Evolutionary conservation across 2,888 invertebrate genomes (phyloP).

Genomic region (Spialia ferax): DNA sequence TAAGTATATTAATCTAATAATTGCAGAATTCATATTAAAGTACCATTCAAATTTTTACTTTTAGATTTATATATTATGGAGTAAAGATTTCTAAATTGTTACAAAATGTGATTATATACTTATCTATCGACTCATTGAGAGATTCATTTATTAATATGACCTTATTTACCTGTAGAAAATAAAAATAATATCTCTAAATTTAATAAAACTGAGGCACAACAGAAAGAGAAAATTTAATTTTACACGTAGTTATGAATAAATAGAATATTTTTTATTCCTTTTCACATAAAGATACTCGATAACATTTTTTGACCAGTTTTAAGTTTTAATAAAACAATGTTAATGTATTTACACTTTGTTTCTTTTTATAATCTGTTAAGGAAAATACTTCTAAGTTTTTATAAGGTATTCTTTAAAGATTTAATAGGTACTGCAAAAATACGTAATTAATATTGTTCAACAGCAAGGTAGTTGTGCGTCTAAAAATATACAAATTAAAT

Average conservation of each 20-base stretch:
- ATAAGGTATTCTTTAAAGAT: no score
- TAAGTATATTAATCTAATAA: slow-evolving; percentile 20
- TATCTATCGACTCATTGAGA: slow-evolving; percentile 11
- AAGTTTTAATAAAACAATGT: no score
- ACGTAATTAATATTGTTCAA: background rate
- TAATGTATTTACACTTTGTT: background rate
- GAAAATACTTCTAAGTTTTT: no score
- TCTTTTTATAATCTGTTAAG: no score
- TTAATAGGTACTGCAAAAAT: background rate
- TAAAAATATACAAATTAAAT: background rate
- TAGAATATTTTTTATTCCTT: background rate
- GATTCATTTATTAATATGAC: slow-evolving; percentile 21
- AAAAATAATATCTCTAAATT: background rate
- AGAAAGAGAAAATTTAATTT: background rate
- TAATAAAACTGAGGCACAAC: background rate
- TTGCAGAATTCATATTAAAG: slow-evolving; percentile 20
- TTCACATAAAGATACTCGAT: slow-evolving; percentile 1
- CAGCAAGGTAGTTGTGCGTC: slow-evolving; percentile 1
- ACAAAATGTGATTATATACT: slow-evolving; percentile 24
- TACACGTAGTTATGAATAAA: background rate
- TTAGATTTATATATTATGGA: slow-evolving; percentile 20
- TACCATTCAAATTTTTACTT: slow-evolving; percentile 16
- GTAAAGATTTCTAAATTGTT: slow-evolving; percentile 37
- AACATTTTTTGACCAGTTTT: background rate
- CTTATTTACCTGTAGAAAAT: slow-evolving; percentile 14